Base-by-base conservation (phyloP, 37 sponge, comb jelly and placozoan genomes). In the Cladorhizidae sp. region DNA sequence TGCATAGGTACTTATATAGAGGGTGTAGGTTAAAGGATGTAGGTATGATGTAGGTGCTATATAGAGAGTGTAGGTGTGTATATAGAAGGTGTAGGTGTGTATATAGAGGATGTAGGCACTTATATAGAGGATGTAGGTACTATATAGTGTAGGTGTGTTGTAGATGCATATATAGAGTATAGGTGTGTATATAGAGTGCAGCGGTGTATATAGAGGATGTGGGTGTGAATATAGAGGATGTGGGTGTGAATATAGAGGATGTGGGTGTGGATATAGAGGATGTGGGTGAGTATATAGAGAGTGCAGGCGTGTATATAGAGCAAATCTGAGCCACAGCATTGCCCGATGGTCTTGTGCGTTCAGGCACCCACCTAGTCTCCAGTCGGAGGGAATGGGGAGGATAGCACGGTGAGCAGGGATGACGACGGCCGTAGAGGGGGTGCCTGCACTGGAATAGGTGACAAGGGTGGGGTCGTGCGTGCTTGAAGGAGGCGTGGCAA, bases 381-480 rank as follows among this genome's bases (percentile, higher is more conserved):
- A 81, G 52, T 11, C 42, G 20, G 69, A 40, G 31, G 82, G 72
- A 0, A 42, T 61, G 21, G 41, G 35, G 15, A 68, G 69, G 38
- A 87, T 63, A 23, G 75, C 81, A 76, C 82, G 88, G 45, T 87
- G 88, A 1, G 75, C 31, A 22, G 82, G 69, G 18, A 69, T 40
- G 2, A 23, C 61, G 0, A 23, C 38, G n/a, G n/a, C n/a, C n/a
- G n/a, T n/a, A 9, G 49, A 45, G 49, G 49, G 9, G 9, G 49
- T 11, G 18, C 81, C 57, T 32, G 3, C 21, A 32, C 25, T 57
- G 7, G 36, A 33, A 26, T n/a, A 18, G 49, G 49, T 45, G 9
- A 9, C 49, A 45, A 9, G 9, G 49, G 49, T 23, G 21, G 28
- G 55, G 32, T n/a, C 32, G n/a, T 29, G 55, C 74, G 1, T 15